Base-by-base conservation (phyloP, 2,113 vertebrate genomes). In the Acrocephalus arundinaceus region DNA sequence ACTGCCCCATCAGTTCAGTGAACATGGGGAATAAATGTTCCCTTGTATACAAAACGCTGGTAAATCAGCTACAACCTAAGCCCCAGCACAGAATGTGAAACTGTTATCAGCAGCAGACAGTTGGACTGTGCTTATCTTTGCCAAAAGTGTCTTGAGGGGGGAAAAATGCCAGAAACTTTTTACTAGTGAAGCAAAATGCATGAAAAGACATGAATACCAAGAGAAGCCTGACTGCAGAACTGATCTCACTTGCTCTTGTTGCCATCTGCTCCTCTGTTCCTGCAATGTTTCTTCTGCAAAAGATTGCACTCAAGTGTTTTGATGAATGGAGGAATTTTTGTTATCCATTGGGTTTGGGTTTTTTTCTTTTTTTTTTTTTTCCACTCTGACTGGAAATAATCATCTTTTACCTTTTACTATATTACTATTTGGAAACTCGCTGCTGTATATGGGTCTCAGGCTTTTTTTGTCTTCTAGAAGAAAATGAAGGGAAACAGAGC, bases 41-140 rank as follows among this genome's bases (percentile, higher is more conserved):
- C 43, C 35, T 87, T 76, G 39, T 51, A 39, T 6, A 59, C 11
- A 81, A 54, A 82, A 91, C 79, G 30, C 27, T 58, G 58, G 12
- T 41, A 87, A 79, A 51, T 82, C 28, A 79, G 41, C 62, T 70
- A 45, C 83, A 73, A 22, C 28, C 27, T 23, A 54, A 85, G 63
- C 39, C 87, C 31, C 46, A 89, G 52, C 25, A 52, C 20, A 45
- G 58, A 68, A 73, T 27, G 54, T 70, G 59, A 90, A 82, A 90
- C 37, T 3, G 10, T 73, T 94, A 90, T 71, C 24, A 0, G 65
- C 5, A 89, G 61, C 87, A 85, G 83, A 75, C 0, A 0, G 21
- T 19, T 76, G 54, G 58, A 67, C 68, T 62, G 15, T 20, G 13
- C 49, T 94, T 89, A 75, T 87, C 91, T 93, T 83, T 89, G 52